phyloP scores from a whole-genome alignment of 2,888 invertebrate genomes.

The Tetranychus piercei region DNA sequence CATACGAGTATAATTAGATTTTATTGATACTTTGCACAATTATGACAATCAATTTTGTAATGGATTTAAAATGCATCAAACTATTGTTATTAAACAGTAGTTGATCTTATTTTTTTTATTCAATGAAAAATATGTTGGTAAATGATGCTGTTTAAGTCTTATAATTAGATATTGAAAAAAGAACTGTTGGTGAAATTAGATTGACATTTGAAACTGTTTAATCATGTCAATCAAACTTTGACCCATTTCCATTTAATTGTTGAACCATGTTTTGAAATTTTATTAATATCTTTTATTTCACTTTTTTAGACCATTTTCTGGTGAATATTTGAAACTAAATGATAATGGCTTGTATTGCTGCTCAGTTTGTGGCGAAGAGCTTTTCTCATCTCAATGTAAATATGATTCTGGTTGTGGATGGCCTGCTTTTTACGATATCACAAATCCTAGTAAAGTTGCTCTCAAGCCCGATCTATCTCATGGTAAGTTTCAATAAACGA shows the following conservation, averaged over 20 bases:
- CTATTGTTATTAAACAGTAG: not conserved
- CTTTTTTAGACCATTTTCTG: constrained; percentile 44
- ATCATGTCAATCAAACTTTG: not conserved
- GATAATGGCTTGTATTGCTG: constrained; percentile 78
- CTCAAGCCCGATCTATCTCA: constrained; percentile 43
- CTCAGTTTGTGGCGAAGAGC: constrained; percentile 69
- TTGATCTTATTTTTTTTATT: no score
- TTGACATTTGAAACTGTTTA: not conserved
- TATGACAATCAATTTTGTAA: not conserved
- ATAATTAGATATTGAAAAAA: no score
- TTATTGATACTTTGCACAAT: not conserved
- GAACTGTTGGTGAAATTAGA: no score
- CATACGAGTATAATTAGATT: not conserved
- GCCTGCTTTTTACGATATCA: constrained; percentile 40
- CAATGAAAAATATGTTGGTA: no score
- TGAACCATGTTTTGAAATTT: not conserved
- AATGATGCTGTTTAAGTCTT: no score
- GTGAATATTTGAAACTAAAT: constrained; percentile 69
- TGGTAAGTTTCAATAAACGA: constrained; percentile 40
- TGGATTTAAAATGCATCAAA: not conserved
- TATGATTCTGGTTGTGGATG: constrained; percentile 82
- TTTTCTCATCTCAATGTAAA: constrained; percentile 83
- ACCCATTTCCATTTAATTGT: not conserved
- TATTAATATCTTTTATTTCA: not conserved
- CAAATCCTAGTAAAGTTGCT: constrained; percentile 23